Base-by-base conservation (phyloP, 2,113 vertebrate species). In the Leptocoma aspasia region DNA sequence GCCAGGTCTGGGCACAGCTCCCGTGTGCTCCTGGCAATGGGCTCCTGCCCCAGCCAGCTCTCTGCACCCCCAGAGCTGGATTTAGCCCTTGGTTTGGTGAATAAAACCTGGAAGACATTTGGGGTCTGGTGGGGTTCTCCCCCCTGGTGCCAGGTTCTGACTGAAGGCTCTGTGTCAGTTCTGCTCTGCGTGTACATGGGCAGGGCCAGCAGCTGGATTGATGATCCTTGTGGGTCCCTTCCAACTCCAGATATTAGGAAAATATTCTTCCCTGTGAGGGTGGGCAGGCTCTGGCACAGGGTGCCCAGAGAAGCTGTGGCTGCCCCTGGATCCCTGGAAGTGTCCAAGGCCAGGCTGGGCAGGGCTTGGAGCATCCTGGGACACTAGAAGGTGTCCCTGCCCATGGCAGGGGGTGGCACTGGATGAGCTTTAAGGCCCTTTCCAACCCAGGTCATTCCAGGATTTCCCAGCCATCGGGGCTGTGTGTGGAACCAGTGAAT, bases 101-200 rank as follows among this genome's bases (percentile, higher is more conserved):
- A 24, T 13, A 21, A 56, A 59, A 22, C 11, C 31, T 27, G 26
- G 23, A 7, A n/a, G 39, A 11, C 1, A 4, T 60, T 27, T 42
- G 9, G 31, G 33, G 9, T 2, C 3, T 2, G 1, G 24, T 7
- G 77, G 45, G 24, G n/a, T 49, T 93, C 49, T 11, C 49, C 7
- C 21, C 35, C 47, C 39, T 10, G 39, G 7, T 10, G 19, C 27
- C 0, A 0, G 28, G 56, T 33, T 37, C n/a, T 1, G 2, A 13
- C 9, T 39, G 28, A 20, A 9, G 0, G 0, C 23, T 60, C 77
- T 0, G 1, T 47, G 42, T 27, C 0, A 0, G 24, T 26, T 47
- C 71, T 35, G 68, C 35, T 42, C 5, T 57, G 1, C 8, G 0
- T 35, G 27, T 9, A 39, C 39, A 37, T 24, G 1, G 4, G 8